These are phyloP conservation scores for Tachina fera DNA, from an alignment of 2,888 invertebrate species.

Conservation along the genomic window DNA sequence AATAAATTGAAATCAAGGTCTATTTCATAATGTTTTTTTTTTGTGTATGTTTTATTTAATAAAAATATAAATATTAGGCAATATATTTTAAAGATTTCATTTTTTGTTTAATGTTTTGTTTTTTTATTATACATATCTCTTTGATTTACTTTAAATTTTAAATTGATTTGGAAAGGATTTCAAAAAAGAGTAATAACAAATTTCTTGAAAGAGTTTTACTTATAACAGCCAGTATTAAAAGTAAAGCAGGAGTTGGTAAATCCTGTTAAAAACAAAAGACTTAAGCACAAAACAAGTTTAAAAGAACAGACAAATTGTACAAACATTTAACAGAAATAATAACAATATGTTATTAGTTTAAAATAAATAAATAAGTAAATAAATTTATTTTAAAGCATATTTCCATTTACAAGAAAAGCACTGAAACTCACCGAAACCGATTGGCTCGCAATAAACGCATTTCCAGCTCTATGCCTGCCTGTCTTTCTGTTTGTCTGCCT, in stretches of 20 bases:
- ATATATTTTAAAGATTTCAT: not conserved
- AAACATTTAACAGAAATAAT: conserved; percentile 1
- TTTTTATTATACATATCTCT: not conserved
- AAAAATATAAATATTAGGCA: not conserved
- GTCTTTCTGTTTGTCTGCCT: not conserved
- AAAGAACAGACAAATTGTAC: conserved; percentile 20
- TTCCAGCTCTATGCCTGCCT: not conserved
- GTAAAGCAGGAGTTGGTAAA: no score
- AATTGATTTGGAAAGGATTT: no score
- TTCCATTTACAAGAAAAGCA: not conserved
- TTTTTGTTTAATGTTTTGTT: not conserved
- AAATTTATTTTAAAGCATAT: conserved; percentile 16
- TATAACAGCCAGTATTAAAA: not conserved
- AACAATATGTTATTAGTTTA: not conserved
- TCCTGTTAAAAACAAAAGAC: conserved; percentile 24
- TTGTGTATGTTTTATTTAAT: not conserved
- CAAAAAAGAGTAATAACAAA: no score
- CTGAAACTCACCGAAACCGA: not conserved
- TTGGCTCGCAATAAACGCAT: not conserved
- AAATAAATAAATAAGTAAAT: conserved; percentile 29
- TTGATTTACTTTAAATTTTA: no score
- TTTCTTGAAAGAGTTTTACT: not conserved
- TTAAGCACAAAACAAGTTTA: conserved; percentile 26
- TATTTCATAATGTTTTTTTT: not conserved
- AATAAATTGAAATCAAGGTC: conserved; percentile 21